phyloP scores from a whole-genome alignment of 2,888 invertebrate genomes.

The Agrotis clavis region DNA sequence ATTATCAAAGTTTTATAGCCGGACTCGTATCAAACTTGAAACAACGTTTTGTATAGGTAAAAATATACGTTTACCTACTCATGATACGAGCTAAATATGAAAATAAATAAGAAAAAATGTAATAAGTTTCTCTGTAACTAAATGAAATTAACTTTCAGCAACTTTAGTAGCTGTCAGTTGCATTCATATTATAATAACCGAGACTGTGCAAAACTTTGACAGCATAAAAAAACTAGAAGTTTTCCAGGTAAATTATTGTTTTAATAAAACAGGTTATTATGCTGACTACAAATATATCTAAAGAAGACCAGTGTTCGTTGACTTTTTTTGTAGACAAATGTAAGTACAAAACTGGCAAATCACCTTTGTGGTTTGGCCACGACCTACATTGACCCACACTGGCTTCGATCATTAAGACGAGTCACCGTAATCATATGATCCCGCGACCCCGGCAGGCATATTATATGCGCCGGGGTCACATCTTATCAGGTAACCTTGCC shows the following conservation, averaged over 20 bases:
- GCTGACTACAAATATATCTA: not conserved
- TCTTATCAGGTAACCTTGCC: no score
- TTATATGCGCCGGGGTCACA: no score
- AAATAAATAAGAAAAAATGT: conserved; percentile 7
- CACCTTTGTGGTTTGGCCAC: not conserved
- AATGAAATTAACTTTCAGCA: conserved; percentile 51
- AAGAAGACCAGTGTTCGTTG: not conserved
- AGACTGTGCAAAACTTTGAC: conserved; percentile 38
- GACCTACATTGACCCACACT: not conserved
- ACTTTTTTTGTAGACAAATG: not conserved
- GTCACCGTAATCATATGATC: no score
- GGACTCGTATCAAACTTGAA: no score
- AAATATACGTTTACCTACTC: not conserved
- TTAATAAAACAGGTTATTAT: conserved; percentile 8
- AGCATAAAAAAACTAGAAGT: conserved; percentile 33
- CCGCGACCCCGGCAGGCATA: no score
- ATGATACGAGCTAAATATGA: not conserved
- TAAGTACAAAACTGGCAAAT: not conserved
- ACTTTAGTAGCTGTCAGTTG: conserved; percentile 43
- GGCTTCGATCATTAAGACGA: no score
- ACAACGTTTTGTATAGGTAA: not conserved
- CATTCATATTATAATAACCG: conserved; percentile 51
- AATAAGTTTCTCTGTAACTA: conserved; percentile 5
- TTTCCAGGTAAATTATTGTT: conserved; percentile 30
- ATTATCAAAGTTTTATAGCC: no score